Base-by-base conservation (phyloP, 2,888 invertebrate genomes). In the Nymphalis c-album region DNA sequence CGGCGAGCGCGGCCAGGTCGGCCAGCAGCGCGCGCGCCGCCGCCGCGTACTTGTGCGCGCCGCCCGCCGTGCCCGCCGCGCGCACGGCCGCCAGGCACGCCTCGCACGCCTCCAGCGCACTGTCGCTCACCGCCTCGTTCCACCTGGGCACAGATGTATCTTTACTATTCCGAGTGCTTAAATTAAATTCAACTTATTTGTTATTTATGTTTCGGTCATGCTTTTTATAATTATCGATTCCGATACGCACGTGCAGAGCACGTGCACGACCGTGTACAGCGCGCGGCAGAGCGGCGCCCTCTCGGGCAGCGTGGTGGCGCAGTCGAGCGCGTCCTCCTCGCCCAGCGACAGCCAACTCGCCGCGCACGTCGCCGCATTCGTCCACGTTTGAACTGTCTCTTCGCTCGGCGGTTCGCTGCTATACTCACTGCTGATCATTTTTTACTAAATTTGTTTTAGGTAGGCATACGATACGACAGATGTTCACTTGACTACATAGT, bases 31-130 rank as follows among this genome's bases (percentile, higher is more conserved):
- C 82, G 51, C 86, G 74, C 63, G 87, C 91, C 2, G 90, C 82
- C 40, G 61, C 73, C 20, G 84, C 80, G 73, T 85, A 77, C 6
- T 81, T 81, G 66, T 80, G 73, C 6, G 88, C 82, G 62, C 80
- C 83, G n/a, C 83, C 82, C 48, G 83, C 75, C 10, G 83, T 83
- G 58, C 84, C 87, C 22, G 90, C 90, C 46, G 88, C 87, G 0
- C 91, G 86, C 70, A 89, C 83, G 2, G 83, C 87, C 46, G 82
- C 72, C 70, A 92, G 79, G 64, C 90, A 86, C 69, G 90, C 87
- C 75, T 93, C 92, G 77, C 92, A 92, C 67, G 90, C 86, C 73
- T 92, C 92, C 46, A 92, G 76, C 8, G 88, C 87, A 0, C 77
- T 71, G 75, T 88, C 88, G 69, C 87, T 85, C 40, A 92, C 87